phyloP scores from a whole-genome alignment of 2,113 vertebrate species.

The Apistogramma diplotaenia region DNA sequence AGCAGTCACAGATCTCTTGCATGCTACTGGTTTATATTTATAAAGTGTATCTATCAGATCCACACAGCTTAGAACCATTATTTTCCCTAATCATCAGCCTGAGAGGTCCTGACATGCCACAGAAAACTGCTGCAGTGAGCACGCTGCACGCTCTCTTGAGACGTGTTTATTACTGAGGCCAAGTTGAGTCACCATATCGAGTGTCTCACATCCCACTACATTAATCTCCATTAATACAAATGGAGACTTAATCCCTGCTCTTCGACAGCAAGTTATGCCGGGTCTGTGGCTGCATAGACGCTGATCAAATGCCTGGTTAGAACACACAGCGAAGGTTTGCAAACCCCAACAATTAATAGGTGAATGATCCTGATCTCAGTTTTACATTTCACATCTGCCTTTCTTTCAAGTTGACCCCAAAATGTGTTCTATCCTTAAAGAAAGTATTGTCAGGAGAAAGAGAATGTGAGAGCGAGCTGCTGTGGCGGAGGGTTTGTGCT shows the following conservation, averaged over 20 bases:
- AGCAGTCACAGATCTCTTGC: not conserved
- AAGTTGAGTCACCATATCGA: slow-evolving; percentile 16
- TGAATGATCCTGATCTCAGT: not conserved
- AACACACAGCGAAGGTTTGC: not conserved
- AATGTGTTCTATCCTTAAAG: no score
- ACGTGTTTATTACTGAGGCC: slow-evolving; percentile 17
- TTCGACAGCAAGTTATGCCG: slow-evolving; percentile 14
- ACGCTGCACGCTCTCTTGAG: not conserved
- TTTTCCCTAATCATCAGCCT: not conserved
- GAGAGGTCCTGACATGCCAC: not conserved
- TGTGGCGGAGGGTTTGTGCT: no score
- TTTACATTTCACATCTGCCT: no score
- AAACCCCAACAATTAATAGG: not conserved
- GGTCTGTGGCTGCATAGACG: not conserved
- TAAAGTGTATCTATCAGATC: not conserved
- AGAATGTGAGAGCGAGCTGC: no score
- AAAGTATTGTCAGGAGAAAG: no score
- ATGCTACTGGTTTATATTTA: slow-evolving; percentile 22
- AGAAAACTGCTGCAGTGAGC: not conserved
- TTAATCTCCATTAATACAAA: slow-evolving; percentile 69
- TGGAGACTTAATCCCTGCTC: slow-evolving; percentile 60
- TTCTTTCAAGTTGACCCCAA: no score
- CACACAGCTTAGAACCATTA: not conserved
- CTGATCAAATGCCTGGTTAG: not conserved
- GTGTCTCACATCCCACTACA: slow-evolving; percentile 42